Evolutionary conservation across 2,888 invertebrate genomes (phyloP).

Genomic region (Lepas anatifera): DNA sequence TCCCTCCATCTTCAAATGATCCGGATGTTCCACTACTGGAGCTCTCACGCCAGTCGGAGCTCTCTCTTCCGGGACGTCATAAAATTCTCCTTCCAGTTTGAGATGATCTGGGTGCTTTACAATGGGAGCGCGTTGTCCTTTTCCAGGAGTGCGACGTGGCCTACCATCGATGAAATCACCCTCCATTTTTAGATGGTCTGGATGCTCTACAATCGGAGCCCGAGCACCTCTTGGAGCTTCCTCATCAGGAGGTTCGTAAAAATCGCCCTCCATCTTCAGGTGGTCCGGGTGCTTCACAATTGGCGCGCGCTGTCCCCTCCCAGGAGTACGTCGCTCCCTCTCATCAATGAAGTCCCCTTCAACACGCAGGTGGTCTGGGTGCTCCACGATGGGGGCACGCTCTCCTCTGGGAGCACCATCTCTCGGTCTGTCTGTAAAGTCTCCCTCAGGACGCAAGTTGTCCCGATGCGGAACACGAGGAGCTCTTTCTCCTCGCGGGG

Average conservation of each 20-base stretch:
- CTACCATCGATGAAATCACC: conserved; percentile 45
- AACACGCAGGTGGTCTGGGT: conserved; percentile 43
- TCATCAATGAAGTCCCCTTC: conserved; percentile 44
- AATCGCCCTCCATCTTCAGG: conserved; percentile 44
- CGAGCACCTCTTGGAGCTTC: conserved; percentile 21
- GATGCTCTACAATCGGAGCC: conserved; percentile 19
- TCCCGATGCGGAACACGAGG: neutral
- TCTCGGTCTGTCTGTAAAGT: conserved; percentile 10
- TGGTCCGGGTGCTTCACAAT: conserved; percentile 38
- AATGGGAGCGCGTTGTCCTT: conserved; percentile 31
- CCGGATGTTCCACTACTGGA: conserved; percentile 32
- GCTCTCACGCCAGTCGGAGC: conserved; percentile 22
- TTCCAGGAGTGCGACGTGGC: conserved; percentile 36
- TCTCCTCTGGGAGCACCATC: conserved; percentile 36
- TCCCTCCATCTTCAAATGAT: conserved; percentile 43
- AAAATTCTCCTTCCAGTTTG: neutral
- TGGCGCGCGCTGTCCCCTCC: conserved; percentile 34
- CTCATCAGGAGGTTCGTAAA: conserved; percentile 40
- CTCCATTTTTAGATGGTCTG: conserved; percentile 30
- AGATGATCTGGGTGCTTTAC: neutral
- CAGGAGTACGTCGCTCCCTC: conserved; percentile 15
- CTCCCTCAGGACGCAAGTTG: conserved; percentile 35
- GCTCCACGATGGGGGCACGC: conserved; percentile 28
- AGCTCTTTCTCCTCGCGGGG: neutral
- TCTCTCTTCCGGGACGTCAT: neutral